Percentiles rank a stretch among this genome's conserved stretches.
phyloP scores from a whole-genome alignment of 2,113 vertebrate species.

The Paracanthobrama guichenoti region DNA sequence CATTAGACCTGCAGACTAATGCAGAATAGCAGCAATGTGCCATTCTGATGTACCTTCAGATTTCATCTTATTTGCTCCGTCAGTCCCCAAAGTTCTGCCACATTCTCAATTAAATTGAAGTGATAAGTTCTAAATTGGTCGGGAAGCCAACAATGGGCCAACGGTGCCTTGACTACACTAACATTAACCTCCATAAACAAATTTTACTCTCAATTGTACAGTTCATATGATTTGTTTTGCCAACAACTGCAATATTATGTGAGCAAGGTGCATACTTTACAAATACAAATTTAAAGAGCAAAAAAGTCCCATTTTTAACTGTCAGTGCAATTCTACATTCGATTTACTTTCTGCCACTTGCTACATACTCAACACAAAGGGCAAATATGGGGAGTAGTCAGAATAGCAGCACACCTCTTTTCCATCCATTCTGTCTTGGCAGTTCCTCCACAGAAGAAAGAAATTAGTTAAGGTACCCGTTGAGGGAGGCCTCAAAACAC shows the following conservation, averaged over 20 bases:
- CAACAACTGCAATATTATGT: constrained; percentile 35
- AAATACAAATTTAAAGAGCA: constrained; percentile 49
- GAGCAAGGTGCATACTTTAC: constrained; percentile 29
- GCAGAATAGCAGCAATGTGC: constrained; percentile 31
- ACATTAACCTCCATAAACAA: constrained; percentile 42
- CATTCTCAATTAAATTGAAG: constrained; percentile 39
- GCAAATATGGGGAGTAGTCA: constrained; percentile 56
- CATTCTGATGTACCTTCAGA: constrained; percentile 12
- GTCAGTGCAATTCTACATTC: constrained; percentile 59
- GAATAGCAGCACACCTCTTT: constrained; percentile 55
- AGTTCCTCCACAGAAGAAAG: constrained; percentile 59
- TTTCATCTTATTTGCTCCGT: constrained; percentile 21
- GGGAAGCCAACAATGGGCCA: constrained; percentile 36
- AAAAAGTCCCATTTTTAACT: constrained; percentile 45
- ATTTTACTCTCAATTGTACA: constrained; percentile 31
- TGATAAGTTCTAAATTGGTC: constrained; percentile 45
- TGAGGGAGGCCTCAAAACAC: constrained; percentile 64
- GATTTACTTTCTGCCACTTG: constrained; percentile 61
- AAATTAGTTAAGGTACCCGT: constrained; percentile 66
- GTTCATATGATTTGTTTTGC: constrained; percentile 44
- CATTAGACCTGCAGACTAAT: constrained; percentile 5
- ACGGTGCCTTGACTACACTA: constrained; percentile 14
- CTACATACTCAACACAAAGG: constrained; percentile 54
- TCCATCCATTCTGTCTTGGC: constrained; percentile 53
- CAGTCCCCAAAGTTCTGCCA: constrained; percentile 22